A percentile compares a stretch with the other conserved stretches of the same genome.
Evolutionary conservation across 2,888 invertebrate genomes (phyloP).

Genomic region (Chironomus riparius): DNA sequence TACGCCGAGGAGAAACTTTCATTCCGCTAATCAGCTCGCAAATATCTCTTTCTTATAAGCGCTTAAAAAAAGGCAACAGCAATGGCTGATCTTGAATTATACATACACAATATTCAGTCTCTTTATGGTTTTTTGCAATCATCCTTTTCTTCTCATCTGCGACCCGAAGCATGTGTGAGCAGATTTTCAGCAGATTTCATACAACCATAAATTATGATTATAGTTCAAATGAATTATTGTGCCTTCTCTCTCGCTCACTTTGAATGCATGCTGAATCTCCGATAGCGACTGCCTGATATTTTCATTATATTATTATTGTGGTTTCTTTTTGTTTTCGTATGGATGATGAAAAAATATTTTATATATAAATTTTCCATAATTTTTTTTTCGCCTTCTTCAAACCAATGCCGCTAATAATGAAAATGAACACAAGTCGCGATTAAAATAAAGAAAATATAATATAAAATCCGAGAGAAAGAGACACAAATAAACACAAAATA

Average conservation of each 20-base stretch:
- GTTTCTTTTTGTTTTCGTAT: too few relatives aligned
- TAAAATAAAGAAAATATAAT: not conserved
- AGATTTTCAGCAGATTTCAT: conserved; percentile 6
- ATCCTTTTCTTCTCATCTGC: not conserved
- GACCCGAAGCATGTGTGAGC: conserved; percentile 3
- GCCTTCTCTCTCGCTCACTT: not conserved
- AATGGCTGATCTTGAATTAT: not conserved
- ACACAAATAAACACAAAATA: not conserved
- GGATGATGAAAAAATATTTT: too few relatives aligned
- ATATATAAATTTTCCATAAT: not conserved
- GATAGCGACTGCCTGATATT: conserved; percentile 17
- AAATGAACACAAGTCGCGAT: not conserved
- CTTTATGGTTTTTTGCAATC: not conserved
- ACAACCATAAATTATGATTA: conserved; percentile 25
- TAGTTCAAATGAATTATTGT: conserved; percentile 20
- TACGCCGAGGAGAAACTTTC: not conserved
- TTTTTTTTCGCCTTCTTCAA: not conserved
- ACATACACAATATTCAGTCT: not conserved
- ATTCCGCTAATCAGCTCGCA: not conserved
- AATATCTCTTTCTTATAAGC: not conserved
- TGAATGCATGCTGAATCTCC: conserved; percentile 15
- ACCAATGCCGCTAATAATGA: not conserved
- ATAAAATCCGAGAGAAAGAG: not conserved
- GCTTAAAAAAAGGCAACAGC: not conserved
- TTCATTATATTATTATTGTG: conserved; percentile 2